Percentiles rank a stretch among this genome's conserved stretches.
These are phyloP conservation scores for Panurus biarmicus DNA, from an alignment of 2,113 vertebrate species.

Conservation along the genomic window DNA sequence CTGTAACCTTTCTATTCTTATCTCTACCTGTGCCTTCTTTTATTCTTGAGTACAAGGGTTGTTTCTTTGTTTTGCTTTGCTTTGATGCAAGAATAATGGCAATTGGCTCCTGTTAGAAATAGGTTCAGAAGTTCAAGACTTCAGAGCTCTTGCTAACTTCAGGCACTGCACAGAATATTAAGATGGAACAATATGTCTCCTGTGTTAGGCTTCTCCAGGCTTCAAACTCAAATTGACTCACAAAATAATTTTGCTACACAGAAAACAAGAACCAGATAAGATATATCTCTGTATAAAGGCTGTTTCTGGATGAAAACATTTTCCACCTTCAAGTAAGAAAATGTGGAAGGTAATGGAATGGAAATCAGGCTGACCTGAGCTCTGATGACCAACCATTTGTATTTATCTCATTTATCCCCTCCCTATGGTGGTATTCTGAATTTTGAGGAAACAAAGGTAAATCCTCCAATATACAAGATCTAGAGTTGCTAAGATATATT, in stretches of 20 bases:
- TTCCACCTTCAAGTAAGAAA: background rate
- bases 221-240: background rate
- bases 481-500: background rate
- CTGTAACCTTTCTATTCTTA: background rate
- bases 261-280: background rate
- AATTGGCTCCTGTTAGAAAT: background rate
- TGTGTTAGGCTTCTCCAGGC: background rate
- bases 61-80: background rate
- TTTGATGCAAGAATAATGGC: background rate
- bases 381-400: background rate
- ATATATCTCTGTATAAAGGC: background rate
- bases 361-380: background rate
- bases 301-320: background rate
- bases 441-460: background rate
- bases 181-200: background rate
- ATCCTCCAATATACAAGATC: background rate
- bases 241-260: background rate
- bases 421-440: background rate
- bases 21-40: background rate
- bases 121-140: constrained; percentile 40
- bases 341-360: background rate
- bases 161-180: background rate
- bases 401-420: background rate
- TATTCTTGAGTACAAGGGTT: background rate
- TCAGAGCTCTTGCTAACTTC: background rate